Conservation (phyloP, 2,888 invertebrate genomes). For the Pycnomerus fuliginosus region DNA sequence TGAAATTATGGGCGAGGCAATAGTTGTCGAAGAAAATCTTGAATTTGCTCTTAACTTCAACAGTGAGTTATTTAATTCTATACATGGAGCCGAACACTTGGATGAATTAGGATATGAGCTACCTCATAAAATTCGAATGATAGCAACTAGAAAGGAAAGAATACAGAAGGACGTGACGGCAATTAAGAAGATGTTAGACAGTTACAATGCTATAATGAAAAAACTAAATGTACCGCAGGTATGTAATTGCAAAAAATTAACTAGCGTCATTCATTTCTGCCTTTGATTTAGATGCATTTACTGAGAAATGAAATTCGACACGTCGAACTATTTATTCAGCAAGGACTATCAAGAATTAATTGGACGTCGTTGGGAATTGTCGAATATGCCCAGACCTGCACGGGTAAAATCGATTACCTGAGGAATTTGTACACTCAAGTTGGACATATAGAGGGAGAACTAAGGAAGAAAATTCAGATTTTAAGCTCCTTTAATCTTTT, state of each 20-base stretch:
- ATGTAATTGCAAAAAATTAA: slow-evolving; percentile 21
- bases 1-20: slow-evolving; percentile 66
- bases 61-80: slow-evolving; percentile 63
- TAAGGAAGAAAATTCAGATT: slow-evolving; percentile 59
- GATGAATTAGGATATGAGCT: slow-evolving; percentile 67
- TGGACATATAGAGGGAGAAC: slow-evolving; percentile 65
- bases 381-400: slow-evolving; percentile 67
- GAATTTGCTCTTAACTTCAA: slow-evolving; percentile 69
- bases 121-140: slow-evolving; percentile 56
- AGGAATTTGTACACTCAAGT: slow-evolving; percentile 68
- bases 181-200: slow-evolving; percentile 59
- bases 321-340: slow-evolving; percentile 74
- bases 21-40: slow-evolving; percentile 67
- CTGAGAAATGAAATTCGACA: slow-evolving; percentile 68
- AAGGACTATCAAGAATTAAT: slow-evolving; percentile 78
- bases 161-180: slow-evolving; percentile 67
- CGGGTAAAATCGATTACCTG: slow-evolving; percentile 59
- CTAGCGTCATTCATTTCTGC: not conserved
- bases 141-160: slow-evolving; percentile 63
- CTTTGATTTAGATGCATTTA: slow-evolving; percentile 59
- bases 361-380: slow-evolving; percentile 84
- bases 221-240: slow-evolving; percentile 73
- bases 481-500: slow-evolving; percentile 62
- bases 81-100: slow-evolving; percentile 73
- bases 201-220: slow-evolving; percentile 65